Conservation (phyloP, 2,113 vertebrate genomes). For the Sapajus apella region DNA sequence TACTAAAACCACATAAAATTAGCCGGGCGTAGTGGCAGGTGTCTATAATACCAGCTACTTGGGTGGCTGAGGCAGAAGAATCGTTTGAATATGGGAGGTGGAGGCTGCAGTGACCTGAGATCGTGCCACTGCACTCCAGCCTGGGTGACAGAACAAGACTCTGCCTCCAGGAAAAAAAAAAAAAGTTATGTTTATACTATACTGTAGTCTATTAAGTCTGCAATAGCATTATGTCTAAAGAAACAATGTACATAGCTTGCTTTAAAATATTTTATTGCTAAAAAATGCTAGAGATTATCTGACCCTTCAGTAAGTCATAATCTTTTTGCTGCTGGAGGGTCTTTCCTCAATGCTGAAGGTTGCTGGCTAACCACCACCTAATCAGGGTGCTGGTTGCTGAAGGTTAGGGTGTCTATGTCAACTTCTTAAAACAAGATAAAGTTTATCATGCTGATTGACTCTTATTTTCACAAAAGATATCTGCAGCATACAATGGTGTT, state of each 20-base stretch:
- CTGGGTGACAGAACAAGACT: no score
- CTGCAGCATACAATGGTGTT: not conserved
- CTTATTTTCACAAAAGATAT: not conserved
- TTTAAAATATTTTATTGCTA: not conserved
- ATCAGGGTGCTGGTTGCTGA: not conserved
- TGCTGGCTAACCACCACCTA: not conserved
- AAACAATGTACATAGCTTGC: not conserved
- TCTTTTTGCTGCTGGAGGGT: not conserved
- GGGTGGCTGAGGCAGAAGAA: no score
- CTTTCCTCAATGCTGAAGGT: not conserved
- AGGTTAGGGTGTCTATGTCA: not conserved
- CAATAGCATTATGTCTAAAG: not conserved
- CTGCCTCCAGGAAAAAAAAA: no score
- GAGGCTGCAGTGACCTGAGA: no score
- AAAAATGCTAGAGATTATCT: not conserved
- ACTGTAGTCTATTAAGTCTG: not conserved
- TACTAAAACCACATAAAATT: no score
- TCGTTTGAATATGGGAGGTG: no score
- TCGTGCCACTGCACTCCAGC: no score
- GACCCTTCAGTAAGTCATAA: not conserved
- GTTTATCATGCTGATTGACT: not conserved
- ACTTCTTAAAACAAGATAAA: not conserved
- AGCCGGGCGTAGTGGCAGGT: no score
- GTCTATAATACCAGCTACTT: no score
- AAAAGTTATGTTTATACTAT: not conserved